Conservation (phyloP, 2,888 invertebrate genomes). For the Trisateles emortualis region DNA sequence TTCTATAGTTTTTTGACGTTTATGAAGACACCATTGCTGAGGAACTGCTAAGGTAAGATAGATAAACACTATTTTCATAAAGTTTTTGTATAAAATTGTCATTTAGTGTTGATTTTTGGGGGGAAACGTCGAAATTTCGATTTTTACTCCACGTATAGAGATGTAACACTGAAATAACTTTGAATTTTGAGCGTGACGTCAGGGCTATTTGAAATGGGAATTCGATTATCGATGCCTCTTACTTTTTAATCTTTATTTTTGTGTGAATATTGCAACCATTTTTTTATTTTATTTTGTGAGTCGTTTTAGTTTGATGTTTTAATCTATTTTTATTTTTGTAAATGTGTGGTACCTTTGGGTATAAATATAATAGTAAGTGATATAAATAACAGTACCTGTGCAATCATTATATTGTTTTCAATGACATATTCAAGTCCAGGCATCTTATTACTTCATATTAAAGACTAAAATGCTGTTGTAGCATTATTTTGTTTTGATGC, state of each 20-base stretch:
- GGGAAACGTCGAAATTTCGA: constrained; percentile 31
- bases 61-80: constrained; percentile 35
- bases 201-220: constrained; percentile 44
- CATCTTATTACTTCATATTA: constrained; percentile 50
- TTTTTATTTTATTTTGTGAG: constrained; percentile 5
- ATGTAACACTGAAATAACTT: constrained; percentile 60
- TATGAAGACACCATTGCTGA: constrained; percentile 61
- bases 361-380: constrained; percentile 13
- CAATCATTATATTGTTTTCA: constrained; percentile 37
- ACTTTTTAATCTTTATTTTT: constrained; percentile 28
- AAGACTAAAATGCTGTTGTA: constrained; percentile 52
- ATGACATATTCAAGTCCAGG: constrained; percentile 31
- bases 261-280: not conserved
- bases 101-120: constrained; percentile 21
- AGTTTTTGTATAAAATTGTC: constrained; percentile 23
- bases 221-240: constrained; percentile 38
- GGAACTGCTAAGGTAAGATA: constrained; percentile 66
- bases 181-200: constrained; percentile 56
- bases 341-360: constrained; percentile 22
- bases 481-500: constrained; percentile 48
- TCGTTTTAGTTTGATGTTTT: constrained; percentile 12
- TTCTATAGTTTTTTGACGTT: constrained; percentile 73
- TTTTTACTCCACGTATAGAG: constrained; percentile 47
- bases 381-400: constrained; percentile 27
- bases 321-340: constrained; percentile 12